Conservation (phyloP, 23 tunicate species). For the Trididemnum clinides region DNA sequence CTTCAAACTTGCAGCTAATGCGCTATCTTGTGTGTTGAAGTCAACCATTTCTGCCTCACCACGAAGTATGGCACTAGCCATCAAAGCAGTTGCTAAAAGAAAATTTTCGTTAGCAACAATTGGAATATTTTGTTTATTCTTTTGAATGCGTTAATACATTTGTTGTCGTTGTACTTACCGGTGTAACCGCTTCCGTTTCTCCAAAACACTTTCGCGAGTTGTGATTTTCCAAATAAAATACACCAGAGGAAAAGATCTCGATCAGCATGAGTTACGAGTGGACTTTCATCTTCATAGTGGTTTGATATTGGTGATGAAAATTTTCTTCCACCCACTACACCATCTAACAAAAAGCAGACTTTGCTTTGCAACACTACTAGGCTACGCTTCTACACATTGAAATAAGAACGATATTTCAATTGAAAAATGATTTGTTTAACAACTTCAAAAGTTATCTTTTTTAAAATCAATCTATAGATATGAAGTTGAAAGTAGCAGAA, state of each 20-base stretch:
- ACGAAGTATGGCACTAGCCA: background rate
- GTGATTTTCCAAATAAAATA: constrained; percentile 15
- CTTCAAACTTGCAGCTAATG: background rate
- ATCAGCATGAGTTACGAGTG: constrained; percentile 20
- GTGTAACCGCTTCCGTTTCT: background rate
- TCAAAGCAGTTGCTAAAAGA: background rate
- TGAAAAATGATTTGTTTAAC: too few species aligned
- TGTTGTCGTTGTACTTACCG: too few species aligned
- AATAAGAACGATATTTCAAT: too few species aligned
- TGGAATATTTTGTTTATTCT: too few species aligned
- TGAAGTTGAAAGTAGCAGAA: too few species aligned
- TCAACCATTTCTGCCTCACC: background rate
- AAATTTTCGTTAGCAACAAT: too few species aligned
- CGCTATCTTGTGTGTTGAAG: constrained; percentile 12
- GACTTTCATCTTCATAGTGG: background rate
- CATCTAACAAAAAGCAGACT: too few species aligned
- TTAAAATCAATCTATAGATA: too few species aligned
- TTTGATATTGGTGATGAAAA: background rate
- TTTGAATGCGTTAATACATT: too few species aligned
- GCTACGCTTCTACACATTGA: too few species aligned
- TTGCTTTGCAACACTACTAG: too few species aligned
- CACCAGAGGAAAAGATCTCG: constrained; percentile 39
- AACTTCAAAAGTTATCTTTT: too few species aligned
- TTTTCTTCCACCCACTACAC: background rate
- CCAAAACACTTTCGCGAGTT: constrained; percentile 32